Base-by-base conservation (phyloP, 2,797 vertebrate species). In the Chelon auratus region DNA sequence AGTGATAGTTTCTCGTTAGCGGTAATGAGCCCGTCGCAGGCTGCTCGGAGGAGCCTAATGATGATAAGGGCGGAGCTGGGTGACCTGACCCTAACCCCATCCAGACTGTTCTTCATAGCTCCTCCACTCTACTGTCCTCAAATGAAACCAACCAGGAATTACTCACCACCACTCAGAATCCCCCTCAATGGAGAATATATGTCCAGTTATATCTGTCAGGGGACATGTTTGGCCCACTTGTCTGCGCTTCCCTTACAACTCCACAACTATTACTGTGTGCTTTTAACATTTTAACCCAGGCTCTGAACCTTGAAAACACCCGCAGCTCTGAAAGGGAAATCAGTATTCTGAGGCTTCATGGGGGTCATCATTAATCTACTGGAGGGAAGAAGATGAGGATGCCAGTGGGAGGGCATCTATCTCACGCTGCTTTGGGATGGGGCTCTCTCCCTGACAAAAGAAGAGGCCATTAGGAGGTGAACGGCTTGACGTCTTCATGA, bases 1-100 rank as follows among this genome's bases (percentile, higher is more conserved):
- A 90, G 56, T 75, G 75, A 84, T 75, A 33, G 74, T 2, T 18
- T 62, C 74, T 88, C 65, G 47, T 89, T 91, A 90, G 84, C 1
- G 18, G 74, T 92, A 91, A 90, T 43, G 76, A 92, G 80, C 58
- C 40, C 20, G 43, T 22, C 71, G 80, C 13, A 14, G 59, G 68
- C 68, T 75, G 68, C 68, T 51, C 26, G 66, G 55, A 24, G 61
- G 30, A 22, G 76, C 68, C 72, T 83, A 85, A 91, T 43, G 80
- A 88, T 77, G 62, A 60, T 18, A 26, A 3, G 75, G 62, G 70
- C 62, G 4, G 75, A 64, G 70, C 62, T 52, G 30, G 4, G 11
- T 24, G 70, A 67, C 69, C 39, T 59, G 7, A 75, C 62, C 65
- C 40, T 40, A 74, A 63, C 78, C 65, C 48, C 3, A 33, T 33